Evolutionary conservation across 2,888 invertebrate genomes (phyloP).

Genomic region (Liposcelis brunnea): DNA sequence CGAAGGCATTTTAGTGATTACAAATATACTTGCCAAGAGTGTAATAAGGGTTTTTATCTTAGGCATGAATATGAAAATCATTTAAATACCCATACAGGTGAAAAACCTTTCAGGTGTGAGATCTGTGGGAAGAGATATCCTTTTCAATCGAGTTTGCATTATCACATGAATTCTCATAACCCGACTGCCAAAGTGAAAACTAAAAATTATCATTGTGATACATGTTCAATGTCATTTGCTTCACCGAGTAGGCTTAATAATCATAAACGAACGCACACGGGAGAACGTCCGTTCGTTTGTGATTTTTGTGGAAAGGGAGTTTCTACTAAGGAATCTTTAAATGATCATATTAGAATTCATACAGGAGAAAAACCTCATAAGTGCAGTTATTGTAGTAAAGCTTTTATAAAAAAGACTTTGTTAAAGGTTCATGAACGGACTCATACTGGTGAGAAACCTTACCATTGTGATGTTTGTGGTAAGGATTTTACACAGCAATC

Average conservation of each 20-base stretch:
- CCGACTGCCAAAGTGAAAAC: conserved; percentile 18
- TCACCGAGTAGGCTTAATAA: conserved; percentile 20
- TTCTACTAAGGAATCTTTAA: conserved; percentile 12
- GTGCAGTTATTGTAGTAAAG: conserved; percentile 13
- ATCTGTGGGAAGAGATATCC: conserved; percentile 19
- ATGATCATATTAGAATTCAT: conserved; percentile 14
- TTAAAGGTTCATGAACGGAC: conserved; percentile 14
- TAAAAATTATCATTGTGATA: conserved; percentile 20
- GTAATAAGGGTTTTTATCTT: conserved; percentile 15
- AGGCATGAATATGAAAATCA: conserved; percentile 14
- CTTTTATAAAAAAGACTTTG: conserved; percentile 13
- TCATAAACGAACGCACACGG: conserved; percentile 18
- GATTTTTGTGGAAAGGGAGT: conserved; percentile 14
- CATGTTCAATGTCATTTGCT: conserved; percentile 20
- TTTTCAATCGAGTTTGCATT: conserved; percentile 33
- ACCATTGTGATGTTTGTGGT: conserved; percentile 12
- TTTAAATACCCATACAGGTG: conserved; percentile 14
- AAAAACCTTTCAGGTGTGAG: conserved; percentile 14
- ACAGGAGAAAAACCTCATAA: conserved; percentile 14
- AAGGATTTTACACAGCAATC: conserved; percentile 14
- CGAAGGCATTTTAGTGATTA: conserved; percentile 16
- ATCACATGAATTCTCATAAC: conserved; percentile 33
- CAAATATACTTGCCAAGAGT: conserved; percentile 13
- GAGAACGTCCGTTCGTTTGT: conserved; percentile 13
- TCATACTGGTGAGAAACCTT: conserved; percentile 15